Evolutionary conservation across 1,140 invertebrate genomes (phyloP).

Genomic region (Triops longicaudatus): DNA sequence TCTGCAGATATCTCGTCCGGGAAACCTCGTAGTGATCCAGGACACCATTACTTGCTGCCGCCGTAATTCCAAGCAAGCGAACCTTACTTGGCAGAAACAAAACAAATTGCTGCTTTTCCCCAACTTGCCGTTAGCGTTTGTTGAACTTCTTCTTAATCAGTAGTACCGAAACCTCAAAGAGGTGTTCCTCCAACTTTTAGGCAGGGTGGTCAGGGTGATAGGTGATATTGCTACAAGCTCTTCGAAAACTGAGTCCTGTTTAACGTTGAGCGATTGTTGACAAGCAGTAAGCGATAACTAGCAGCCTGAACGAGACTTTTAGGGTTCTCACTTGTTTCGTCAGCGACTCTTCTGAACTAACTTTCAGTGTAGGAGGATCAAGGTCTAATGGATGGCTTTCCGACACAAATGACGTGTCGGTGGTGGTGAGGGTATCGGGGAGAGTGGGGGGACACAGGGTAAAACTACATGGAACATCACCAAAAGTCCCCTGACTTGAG

Average conservation of each 20-base stretch:
- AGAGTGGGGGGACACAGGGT: no score
- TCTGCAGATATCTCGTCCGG: not conserved
- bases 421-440: not conserved
- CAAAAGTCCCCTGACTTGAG: not conserved
- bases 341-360: not conserved
- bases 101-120: not conserved
- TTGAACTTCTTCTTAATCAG: not conserved
- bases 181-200: no score
- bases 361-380: not conserved
- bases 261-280: conserved; percentile 4
- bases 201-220: no score
- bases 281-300: not conserved
- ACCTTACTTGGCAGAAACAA: not conserved
- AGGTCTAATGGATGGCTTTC: not conserved
- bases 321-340: not conserved
- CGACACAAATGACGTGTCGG: not conserved
- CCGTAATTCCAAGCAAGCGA: not conserved
- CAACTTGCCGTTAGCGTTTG: not conserved
- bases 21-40: not conserved
- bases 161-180: not conserved
- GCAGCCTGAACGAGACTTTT: not conserved
- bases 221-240: not conserved
- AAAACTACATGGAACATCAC: no score
- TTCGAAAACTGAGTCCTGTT: not conserved
- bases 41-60: not conserved